Percentiles rank a stretch among this genome's conserved stretches.
Evolutionary conservation across 64 coral and sea anemone genomes (phyloP).

Genomic region (Acropora yongei): DNA sequence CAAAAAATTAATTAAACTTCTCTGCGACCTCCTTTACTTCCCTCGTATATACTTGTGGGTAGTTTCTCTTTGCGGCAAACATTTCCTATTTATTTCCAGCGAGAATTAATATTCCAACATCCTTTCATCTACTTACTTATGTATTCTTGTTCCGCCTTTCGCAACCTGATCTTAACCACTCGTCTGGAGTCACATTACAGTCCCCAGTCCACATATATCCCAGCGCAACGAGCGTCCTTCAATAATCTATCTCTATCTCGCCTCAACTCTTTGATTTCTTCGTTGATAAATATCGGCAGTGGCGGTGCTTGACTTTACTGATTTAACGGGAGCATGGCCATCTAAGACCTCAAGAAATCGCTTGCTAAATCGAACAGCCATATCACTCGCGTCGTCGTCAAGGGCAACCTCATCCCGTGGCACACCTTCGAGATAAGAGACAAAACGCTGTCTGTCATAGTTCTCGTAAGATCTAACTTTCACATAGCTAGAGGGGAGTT

Average conservation of each 20-base stretch:
- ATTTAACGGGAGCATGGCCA: slow-evolving; percentile 28
- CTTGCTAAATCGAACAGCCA: slow-evolving; percentile 29
- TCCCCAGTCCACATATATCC: slow-evolving; percentile 47
- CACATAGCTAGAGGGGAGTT: slow-evolving; percentile 15
- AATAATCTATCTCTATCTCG: neutral
- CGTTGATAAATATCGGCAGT: slow-evolving; percentile 6
- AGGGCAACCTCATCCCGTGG: neutral
- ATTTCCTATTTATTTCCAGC: neutral
- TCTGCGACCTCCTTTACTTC: neutral
- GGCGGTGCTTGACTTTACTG: slow-evolving; percentile 15
- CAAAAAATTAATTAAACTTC: slow-evolving; percentile 48
- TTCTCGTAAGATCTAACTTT: neutral
- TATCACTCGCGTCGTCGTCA: slow-evolving; percentile 30
- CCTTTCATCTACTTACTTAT: slow-evolving; percentile 53
- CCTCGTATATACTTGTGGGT: neutral
- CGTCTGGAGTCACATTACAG: slow-evolving; percentile 44
- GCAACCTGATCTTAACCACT: neutral
- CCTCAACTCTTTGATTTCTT: slow-evolving; percentile 57
- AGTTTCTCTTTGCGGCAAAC: neutral
- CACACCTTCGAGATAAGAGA: slow-evolving; percentile 32
- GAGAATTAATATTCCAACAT: slow-evolving; percentile 3
- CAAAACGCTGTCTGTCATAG: slow-evolving; percentile 35
- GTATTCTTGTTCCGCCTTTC: slow-evolving; percentile 53
- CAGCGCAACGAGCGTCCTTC: slow-evolving; percentile 23
- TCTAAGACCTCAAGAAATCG: slow-evolving; percentile 49